These are phyloP conservation scores for Parasteatoda tepidariorum DNA, from an alignment of 1,140 invertebrate genomes.

Conservation along the genomic window DNA sequence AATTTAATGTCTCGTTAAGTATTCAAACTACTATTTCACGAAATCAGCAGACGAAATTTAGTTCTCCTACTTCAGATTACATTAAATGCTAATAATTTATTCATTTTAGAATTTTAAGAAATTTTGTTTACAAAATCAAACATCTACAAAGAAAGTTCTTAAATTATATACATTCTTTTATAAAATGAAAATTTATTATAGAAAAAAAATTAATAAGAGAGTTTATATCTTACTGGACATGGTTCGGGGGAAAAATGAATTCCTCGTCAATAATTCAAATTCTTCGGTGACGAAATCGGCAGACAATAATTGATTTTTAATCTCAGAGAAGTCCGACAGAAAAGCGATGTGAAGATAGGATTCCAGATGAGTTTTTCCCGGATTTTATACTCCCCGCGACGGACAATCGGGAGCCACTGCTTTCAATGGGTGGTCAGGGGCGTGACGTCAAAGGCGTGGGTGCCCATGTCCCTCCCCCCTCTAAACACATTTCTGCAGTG, in stretches of 20 bases:
- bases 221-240: constrained; percentile 11
- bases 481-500: constrained; percentile 12
- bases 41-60: too few species aligned
- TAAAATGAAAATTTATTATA: too few species aligned
- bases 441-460: constrained; percentile 50
- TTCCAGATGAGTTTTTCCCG: background rate
- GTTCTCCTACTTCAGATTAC: too few species aligned
- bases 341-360: too few species aligned
- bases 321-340: background rate
- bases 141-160: too few species aligned
- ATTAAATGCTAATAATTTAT: too few species aligned
- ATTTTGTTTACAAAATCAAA: too few species aligned
- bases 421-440: constrained; percentile 52
- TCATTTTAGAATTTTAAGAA: too few species aligned
- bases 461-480: background rate
- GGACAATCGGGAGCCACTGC: constrained; percentile 43
- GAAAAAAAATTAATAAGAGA: too few species aligned
- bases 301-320: background rate
- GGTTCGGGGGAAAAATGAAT: background rate
- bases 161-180: too few species aligned
- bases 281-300: background rate
- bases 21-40: too few species aligned
- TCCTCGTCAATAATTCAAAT: background rate
- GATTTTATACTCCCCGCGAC: constrained; percentile 52
- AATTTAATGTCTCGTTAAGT: too few species aligned